A percentile compares a stretch with the other conserved stretches of the same genome.
Evolutionary conservation across 2,113 vertebrate species (phyloP).

Genomic region (Corvus hawaiiensis): DNA sequence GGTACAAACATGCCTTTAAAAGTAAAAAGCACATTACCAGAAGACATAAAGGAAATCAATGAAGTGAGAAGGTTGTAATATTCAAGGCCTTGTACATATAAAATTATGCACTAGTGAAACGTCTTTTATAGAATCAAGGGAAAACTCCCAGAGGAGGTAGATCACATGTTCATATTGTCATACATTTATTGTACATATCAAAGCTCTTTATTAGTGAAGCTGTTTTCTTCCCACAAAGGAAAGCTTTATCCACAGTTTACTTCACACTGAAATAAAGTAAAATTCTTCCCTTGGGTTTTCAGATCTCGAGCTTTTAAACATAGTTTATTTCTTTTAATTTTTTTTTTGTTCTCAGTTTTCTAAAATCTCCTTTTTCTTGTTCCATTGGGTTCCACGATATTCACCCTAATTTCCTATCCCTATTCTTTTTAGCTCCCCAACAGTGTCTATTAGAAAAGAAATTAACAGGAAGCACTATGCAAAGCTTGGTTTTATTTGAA

Average conservation of each 20-base stretch:
- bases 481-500: neutral
- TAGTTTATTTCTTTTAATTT: neutral
- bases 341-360: neutral
- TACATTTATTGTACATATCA: neutral
- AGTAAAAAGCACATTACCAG: neutral
- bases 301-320: neutral
- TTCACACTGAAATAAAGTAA: neutral
- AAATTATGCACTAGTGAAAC: neutral
- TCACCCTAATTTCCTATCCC: neutral
- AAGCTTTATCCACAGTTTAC: neutral
- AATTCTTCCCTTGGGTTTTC: neutral
- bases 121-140: neutral
- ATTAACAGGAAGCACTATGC: neutral
- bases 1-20: neutral
- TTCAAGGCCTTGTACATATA: neutral
- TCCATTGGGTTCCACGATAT: accelerated
- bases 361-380: neutral
- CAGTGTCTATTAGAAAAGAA: neutral
- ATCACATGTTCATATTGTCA: neutral
- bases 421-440: neutral
- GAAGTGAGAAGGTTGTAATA: neutral
- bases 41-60: neutral
- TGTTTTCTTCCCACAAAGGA: neutral
- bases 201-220: neutral
- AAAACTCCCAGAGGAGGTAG: neutral